Evolutionary conservation across 2,797 vertebrate genomes (phyloP).

Genomic region (Eremophila alpestris): DNA sequence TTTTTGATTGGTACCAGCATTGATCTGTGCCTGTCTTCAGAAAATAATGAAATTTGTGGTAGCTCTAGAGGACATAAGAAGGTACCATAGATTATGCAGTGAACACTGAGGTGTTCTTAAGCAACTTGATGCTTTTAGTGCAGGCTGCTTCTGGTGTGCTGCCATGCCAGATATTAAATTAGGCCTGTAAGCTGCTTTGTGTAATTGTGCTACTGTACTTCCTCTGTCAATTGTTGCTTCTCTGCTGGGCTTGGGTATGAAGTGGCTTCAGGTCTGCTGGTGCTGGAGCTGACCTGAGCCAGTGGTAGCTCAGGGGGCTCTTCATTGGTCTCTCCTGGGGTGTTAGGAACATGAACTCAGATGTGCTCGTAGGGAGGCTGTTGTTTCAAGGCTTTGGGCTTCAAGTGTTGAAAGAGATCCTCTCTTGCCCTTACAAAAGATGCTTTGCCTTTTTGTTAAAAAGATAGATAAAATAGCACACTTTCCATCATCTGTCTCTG

Average conservation of each 20-base stretch:
- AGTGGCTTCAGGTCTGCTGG: not conserved
- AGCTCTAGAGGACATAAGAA: not conserved
- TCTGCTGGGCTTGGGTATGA: not conserved
- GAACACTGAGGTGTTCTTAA: not conserved
- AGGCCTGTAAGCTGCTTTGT: not conserved
- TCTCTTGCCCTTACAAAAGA: not conserved
- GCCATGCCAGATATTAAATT: fast-evolving
- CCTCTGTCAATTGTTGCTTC: not conserved
- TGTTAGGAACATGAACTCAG: not conserved
- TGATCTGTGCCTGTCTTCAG: not conserved
- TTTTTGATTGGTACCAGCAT: not conserved
- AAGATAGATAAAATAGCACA: not conserved
- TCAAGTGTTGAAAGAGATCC: fast-evolving
- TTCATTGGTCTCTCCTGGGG: not conserved
- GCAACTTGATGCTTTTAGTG: not conserved
- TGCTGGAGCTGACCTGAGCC: not conserved
- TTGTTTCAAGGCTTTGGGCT: not conserved
- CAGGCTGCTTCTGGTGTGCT: not conserved
- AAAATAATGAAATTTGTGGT: not conserved
- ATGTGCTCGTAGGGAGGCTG: not conserved
- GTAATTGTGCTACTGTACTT: not conserved
- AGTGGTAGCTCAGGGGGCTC: not conserved
- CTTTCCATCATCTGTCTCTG: not conserved
- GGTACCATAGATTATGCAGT: not conserved
- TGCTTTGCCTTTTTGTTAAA: not conserved